These are phyloP conservation scores for Machimus rusticus DNA, from an alignment of 2,888 invertebrate genomes.

Conservation along the genomic window DNA sequence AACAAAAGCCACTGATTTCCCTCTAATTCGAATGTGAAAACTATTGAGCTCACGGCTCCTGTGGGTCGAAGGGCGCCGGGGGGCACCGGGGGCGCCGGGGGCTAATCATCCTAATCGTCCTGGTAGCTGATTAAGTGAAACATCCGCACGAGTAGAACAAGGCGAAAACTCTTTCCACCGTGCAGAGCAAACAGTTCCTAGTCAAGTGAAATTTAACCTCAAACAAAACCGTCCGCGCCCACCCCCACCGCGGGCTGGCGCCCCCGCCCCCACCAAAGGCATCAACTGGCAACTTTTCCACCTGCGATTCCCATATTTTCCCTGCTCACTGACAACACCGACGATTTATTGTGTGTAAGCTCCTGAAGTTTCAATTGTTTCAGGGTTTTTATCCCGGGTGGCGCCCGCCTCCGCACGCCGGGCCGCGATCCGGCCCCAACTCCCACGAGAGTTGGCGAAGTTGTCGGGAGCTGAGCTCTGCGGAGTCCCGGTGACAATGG, in stretches of 20 bases:
- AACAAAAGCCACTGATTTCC: neutral
- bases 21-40: neutral
- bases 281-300: slow-evolving; percentile 23
- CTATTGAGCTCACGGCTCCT: neutral
- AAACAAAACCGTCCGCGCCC: neutral
- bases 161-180: neutral
- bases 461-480: neutral
- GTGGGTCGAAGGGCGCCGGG: neutral
- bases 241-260: neutral
- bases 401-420: neutral
- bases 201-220: slow-evolving; percentile 23
- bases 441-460: neutral
- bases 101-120: neutral
- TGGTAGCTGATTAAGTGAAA: neutral
- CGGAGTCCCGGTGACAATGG: neutral
- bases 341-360: slow-evolving; percentile 33
- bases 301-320: neutral
- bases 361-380: slow-evolving; percentile 33
- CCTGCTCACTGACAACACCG: neutral
- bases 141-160: neutral
- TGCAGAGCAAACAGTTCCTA: neutral
- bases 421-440: neutral
- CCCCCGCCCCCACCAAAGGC: neutral
- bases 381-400: slow-evolving; percentile 10
- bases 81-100: neutral